These are phyloP conservation scores for Parthenolecanium corni DNA, from an alignment of 2,888 invertebrate species.

Conservation along the genomic window DNA sequence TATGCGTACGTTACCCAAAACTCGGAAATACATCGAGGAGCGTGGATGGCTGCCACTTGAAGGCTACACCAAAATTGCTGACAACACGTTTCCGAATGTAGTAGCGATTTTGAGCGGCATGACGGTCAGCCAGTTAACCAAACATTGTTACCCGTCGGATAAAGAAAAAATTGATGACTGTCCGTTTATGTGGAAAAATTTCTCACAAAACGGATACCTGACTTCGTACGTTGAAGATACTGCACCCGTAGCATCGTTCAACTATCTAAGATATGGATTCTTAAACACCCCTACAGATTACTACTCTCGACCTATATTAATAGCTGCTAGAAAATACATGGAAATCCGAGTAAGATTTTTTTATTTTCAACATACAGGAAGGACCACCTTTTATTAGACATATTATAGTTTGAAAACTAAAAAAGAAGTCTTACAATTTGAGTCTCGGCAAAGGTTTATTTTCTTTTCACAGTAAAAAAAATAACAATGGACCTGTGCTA, in stretches of 20 bases:
- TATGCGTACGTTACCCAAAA: conserved; percentile 60
- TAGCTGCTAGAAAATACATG: conserved; percentile 52
- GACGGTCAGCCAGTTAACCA: conserved; percentile 35
- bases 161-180: conserved; percentile 48
- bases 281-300: conserved; percentile 64
- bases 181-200: conserved; percentile 66
- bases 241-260: conserved; percentile 59
- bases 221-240: conserved; percentile 74
- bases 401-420: no score
- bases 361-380: neutral
- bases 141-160: conserved; percentile 32
- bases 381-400: neutral
- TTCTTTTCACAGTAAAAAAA: no score
- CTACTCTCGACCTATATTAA: conserved; percentile 61
- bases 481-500: no score
- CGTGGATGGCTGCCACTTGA: conserved; percentile 59
- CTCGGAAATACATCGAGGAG: conserved; percentile 52
- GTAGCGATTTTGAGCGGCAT: conserved; percentile 69
- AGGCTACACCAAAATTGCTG: conserved; percentile 68
- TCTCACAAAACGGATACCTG: conserved; percentile 48
- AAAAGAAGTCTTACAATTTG: no score
- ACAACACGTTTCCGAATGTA: conserved; percentile 83
- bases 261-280: conserved; percentile 62
- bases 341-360: no score
- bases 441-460: no score